Conservation (phyloP, 1,140 invertebrate genomes). For the Aphelenchoides fujianensis region DNA sequence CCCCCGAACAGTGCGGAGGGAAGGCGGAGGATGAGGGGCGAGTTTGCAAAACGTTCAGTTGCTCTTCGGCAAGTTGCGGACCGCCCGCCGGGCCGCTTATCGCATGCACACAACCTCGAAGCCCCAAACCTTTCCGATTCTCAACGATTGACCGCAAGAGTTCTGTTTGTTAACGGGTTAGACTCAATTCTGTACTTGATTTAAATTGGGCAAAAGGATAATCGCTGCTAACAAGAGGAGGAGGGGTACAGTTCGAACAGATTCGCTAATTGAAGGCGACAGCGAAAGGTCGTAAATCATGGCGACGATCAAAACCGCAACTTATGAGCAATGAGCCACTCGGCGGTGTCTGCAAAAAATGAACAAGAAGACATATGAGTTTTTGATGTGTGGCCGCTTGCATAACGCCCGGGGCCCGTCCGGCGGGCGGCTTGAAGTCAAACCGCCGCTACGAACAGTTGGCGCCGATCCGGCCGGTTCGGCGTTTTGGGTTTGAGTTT, state of each 20-base stretch:
- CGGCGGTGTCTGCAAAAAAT: not conserved
- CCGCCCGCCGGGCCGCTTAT: not conserved
- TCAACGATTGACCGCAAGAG: no score
- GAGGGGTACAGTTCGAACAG: no score
- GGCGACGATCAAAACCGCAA: not conserved
- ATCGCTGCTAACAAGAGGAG: no score
- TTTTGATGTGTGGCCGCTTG: slow-evolving; percentile 2
- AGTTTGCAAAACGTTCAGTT: not conserved
- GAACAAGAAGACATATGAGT: slow-evolving; percentile 5
- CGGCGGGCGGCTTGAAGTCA: no score
- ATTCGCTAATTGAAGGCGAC: no score
- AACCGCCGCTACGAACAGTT: not conserved
- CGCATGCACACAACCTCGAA: no score
- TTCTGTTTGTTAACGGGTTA: no score
- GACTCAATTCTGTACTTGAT: no score
- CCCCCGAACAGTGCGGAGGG: not conserved
- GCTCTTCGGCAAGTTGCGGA: not conserved
- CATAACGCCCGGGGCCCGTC: not conserved
- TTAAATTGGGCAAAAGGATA: no score
- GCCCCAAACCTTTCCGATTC: not conserved
- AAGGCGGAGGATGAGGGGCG: not conserved
- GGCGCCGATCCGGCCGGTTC: not conserved
- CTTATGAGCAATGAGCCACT: not conserved
- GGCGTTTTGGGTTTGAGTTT: not conserved
- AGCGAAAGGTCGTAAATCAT: not conserved